Evolutionary conservation across 2,888 invertebrate species (phyloP), one percentile per base, ranked within the genome.

Genomic region (Mesodorylaimus sp.): DNA sequence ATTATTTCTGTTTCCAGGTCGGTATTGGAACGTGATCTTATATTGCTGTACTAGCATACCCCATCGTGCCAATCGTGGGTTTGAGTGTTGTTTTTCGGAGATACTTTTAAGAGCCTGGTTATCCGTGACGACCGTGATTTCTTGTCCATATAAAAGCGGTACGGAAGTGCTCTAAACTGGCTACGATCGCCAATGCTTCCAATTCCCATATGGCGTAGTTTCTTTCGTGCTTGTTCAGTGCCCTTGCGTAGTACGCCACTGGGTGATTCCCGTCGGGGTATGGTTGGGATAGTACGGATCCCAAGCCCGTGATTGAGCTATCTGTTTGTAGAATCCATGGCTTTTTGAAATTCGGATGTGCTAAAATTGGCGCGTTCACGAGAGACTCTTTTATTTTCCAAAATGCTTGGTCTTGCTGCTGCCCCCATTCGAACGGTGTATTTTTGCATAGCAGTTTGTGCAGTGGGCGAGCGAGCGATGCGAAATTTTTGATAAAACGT

Each of bases 291-390:
- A 50, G 29, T 2, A 46, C 38, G 5, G 24, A 37, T 21, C 45
- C 45, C 16, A 50, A 21, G 2, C 32, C 50, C 7, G 5, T 5
- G 2, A 29, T 10, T 23, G 45, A 46, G 13, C 37, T 45, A 26
- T 50, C 45, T 5, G 45, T 37, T 2, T 13, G 45, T 16, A 45
- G 25, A 24, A 37, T 26, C 13, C 45, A 46, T 21, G 37, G 50
- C 27, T 50, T 32, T 2, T 2, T 3, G 21, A 50, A 45, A 26
- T 50, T 26, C 25, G 50, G 45, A 36, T 50, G 36, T 21, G 27
- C 38, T 19, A 50, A 45, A 2, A 38, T 21, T 13, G 45, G 45
- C 2, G 50, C 26, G 24, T 3, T 45, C 7, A 21, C 25, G 26
- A 50, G 45, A 16, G 2, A 5, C 3, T 7, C 23, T 24, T 46